Conservation (phyloP, 1,140 invertebrate species). For the Maniola jurtina region DNA sequence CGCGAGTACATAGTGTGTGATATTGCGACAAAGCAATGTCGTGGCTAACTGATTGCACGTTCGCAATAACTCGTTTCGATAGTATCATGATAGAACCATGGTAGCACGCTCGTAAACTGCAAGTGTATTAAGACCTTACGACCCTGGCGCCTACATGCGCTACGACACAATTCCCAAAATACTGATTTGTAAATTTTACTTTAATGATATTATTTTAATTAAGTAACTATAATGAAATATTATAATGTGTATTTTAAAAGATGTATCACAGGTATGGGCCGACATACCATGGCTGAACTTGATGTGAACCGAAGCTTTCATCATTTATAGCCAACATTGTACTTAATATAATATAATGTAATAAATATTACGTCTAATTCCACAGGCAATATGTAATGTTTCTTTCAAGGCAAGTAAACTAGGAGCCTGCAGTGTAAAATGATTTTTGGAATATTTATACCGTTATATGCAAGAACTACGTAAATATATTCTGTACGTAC, state of each 20-base stretch:
- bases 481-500: slow-evolving; percentile 31
- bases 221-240: slow-evolving; percentile 26
- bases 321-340: slow-evolving; percentile 32
- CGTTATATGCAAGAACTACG: slow-evolving; percentile 34
- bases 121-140: too few species aligned
- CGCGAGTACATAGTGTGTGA: too few species aligned
- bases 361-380: slow-evolving; percentile 28
- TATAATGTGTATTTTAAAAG: slow-evolving; percentile 28
- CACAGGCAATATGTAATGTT: slow-evolving; percentile 26
- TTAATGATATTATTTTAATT: slow-evolving; percentile 28
- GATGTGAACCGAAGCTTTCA: slow-evolving; percentile 32
- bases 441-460: slow-evolving; percentile 25
- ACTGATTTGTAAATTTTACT: slow-evolving; percentile 29
- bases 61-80: too few species aligned
- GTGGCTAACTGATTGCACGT: too few species aligned
- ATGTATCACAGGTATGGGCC: slow-evolving; percentile 40
- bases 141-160: slow-evolving; percentile 11
- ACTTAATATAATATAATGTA: slow-evolving; percentile 22
- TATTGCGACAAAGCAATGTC: too few species aligned
- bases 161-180: slow-evolving; percentile 29
- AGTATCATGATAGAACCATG: too few species aligned
- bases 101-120: too few species aligned
- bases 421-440: slow-evolving; percentile 17
- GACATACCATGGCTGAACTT: slow-evolving; percentile 39
- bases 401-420: slow-evolving; percentile 19